phyloP scores from a whole-genome alignment of 1,140 invertebrate genomes.

The Acyrthosiphon pisum region DNA sequence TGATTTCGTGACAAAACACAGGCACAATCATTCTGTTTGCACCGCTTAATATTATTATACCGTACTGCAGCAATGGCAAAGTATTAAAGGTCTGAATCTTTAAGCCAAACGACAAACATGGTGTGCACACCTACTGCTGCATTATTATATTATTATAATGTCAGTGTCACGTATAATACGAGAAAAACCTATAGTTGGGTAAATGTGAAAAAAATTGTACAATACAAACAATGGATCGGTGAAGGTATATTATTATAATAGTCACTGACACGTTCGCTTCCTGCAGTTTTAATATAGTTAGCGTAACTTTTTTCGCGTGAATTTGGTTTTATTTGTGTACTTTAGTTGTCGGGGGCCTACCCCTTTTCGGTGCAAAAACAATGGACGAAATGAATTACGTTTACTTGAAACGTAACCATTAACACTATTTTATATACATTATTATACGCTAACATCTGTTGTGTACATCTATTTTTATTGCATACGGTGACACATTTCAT shows the following conservation, averaged over 20 bases:
- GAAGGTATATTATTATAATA: neutral
- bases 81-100: neutral
- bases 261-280: neutral
- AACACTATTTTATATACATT: neutral
- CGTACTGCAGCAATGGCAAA: neutral
- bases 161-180: neutral
- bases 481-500: neutral
- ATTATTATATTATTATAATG: neutral
- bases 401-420: neutral
- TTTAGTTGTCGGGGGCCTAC: neutral
- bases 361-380: neutral
- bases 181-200: neutral
- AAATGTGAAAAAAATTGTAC: neutral
- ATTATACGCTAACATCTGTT: neutral
- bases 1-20: neutral
- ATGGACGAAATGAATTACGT: neutral
- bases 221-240: neutral
- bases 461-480: neutral
- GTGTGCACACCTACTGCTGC: too few relatives aligned
- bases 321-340: slow-evolving; percentile 18
- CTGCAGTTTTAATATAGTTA: neutral
- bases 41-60: neutral
- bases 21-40: neutral
- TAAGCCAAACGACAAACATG: neutral
- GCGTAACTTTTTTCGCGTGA: neutral